Evolutionary conservation across 2,888 invertebrate species (phyloP), one percentile per base, ranked within the genome.

Genomic region (Limnephilus lunatus): DNA sequence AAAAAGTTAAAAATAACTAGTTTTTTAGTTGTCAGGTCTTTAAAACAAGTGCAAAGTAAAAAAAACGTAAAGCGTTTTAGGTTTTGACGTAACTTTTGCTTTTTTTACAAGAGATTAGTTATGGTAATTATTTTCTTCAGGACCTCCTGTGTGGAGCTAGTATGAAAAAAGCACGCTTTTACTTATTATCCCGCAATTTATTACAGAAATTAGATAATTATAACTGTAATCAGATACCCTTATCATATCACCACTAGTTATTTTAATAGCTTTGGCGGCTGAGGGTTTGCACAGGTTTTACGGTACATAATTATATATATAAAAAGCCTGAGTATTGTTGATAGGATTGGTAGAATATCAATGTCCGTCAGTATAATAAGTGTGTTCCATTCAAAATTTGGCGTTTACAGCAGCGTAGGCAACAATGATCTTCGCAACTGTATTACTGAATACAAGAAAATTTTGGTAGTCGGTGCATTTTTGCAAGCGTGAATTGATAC

Each of bases 291-390:
- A 35, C 91, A 81, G 85, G 91, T 91, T 91, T 92, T 91, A 91
- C 88, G 92, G 90, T 90, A 90, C 91, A 90, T 90, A 91, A 92
- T 92, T 92, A 92, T 90, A 68, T 91, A 82, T 89, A 81, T 35
- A 91, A 92, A 92, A 92, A 91, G 86, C 31, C 11, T 25, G 88
- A 81, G 44, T 44, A 14, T n/a, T 81, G 80, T 81, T 89, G 81
- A 39, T 81, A 44, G 25, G 39, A 35, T 81, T 39, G n/a, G 25
- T 48, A 30, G 85, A 86, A 86, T 48, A 86, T 86, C 48, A 86
- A 86, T 86, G 48, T 39, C 30, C 25, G 35, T 83, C 35, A 35
- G 83, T 35, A 83, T 39, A 83, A 83, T 35, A 83, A 83, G 83
- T 83, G 83, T 19, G 19, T 35, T 83, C 35, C 14, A 35, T 83